Conservation (phyloP, 2,888 invertebrate genomes). For the Tinea trinotella region DNA sequence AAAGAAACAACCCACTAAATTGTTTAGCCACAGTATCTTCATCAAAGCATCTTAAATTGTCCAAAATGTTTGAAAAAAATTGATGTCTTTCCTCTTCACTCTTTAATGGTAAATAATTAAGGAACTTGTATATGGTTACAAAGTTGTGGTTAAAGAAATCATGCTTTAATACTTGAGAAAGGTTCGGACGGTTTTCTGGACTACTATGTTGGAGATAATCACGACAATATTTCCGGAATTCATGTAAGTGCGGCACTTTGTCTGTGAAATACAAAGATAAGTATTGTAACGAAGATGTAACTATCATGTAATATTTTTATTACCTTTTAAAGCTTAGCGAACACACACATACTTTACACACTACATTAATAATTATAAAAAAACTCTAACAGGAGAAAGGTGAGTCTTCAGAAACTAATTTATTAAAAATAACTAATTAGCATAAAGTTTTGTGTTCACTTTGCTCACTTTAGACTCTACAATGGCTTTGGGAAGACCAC, state of each 20-base stretch:
- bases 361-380: too few relatives aligned
- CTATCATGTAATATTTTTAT: too few relatives aligned
- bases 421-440: too few relatives aligned
- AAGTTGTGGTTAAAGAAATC: constrained; percentile 90
- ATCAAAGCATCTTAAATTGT: constrained; percentile 79
- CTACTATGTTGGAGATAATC: constrained; percentile 78
- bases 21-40: constrained; percentile 87
- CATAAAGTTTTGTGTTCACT: too few relatives aligned
- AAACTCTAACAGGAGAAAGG: too few relatives aligned
- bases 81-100: constrained; percentile 80
- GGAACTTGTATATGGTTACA: constrained; percentile 85
- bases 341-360: too few relatives aligned
- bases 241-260: constrained; percentile 77
- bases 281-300: too few relatives aligned
- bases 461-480: too few relatives aligned
- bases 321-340: too few relatives aligned
- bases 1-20: constrained; percentile 82
- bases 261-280: too few relatives aligned
- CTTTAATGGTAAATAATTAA: constrained; percentile 87
- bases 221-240: constrained; percentile 80
- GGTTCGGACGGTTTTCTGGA: constrained; percentile 75
- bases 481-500: too few relatives aligned
- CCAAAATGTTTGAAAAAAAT: constrained; percentile 82
- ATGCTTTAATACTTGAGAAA: constrained; percentile 78
- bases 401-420: too few relatives aligned